Conservation (phyloP, 1,140 invertebrate species). For the Cheumatopsyche charites region DNA sequence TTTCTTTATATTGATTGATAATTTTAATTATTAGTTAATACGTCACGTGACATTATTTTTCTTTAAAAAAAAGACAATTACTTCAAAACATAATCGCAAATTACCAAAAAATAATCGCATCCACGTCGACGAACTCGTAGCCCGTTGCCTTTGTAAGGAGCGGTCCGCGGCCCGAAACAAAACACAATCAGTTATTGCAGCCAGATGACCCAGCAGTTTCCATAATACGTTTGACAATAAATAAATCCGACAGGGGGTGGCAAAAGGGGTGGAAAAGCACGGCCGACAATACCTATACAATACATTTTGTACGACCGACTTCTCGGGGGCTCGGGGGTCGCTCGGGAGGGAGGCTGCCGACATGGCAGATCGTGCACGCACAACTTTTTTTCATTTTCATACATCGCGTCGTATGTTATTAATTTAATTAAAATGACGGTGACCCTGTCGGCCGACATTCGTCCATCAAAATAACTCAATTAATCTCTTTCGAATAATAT, state of each 20-base stretch:
- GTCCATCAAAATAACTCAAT: too few species aligned
- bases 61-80: too few species aligned
- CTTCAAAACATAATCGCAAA: neutral
- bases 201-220: slow-evolving; percentile 46
- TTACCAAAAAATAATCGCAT: neutral
- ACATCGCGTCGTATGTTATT: slow-evolving; percentile 16
- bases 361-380: slow-evolving; percentile 28
- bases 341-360: slow-evolving; percentile 11
- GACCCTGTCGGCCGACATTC: neutral
- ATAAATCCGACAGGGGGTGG: slow-evolving; percentile 42
- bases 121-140: slow-evolving; percentile 22
- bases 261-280: neutral
- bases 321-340: too few species aligned
- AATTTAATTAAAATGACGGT: slow-evolving; percentile 41
- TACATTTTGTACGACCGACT: too few species aligned
- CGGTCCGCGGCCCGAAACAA: slow-evolving; percentile 48
- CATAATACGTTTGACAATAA: slow-evolving; percentile 49
- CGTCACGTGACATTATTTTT: too few species aligned
- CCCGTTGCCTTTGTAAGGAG: slow-evolving; percentile 29
- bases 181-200: slow-evolving; percentile 50
- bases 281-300: too few species aligned
- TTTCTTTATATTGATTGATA: too few species aligned
- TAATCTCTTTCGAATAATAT: too few species aligned
- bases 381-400: slow-evolving; percentile 22
- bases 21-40: too few species aligned